Evolutionary conservation across 2,113 vertebrate species (phyloP), one percentile per base, ranked within the genome.

Genomic region (Campylorhamphus procurvoides): DNA sequence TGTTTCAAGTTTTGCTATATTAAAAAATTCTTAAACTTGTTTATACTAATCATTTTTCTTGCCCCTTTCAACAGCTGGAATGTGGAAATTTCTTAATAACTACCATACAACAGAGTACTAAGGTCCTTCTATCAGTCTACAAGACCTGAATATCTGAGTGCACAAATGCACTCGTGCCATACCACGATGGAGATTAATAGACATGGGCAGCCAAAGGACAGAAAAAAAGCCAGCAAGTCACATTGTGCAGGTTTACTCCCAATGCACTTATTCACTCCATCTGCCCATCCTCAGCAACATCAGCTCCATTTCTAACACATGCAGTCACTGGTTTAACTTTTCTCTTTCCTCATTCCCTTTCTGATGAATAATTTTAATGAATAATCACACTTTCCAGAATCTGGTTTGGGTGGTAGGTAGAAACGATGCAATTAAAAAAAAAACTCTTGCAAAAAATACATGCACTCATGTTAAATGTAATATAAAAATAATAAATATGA

Each of bases 131-230:
- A 3, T 35, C 22, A 80, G 31, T 25, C 8, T 14, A 29, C 28
- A 35, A 69, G 17, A 84, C 72, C 7, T 46, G 15, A 76, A 14
- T 46, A 58, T 22, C 28, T 58, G 31, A 42, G 12, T 5, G 2
- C 15, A 40, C 9, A 79, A 47, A 18, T 7, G 3, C 39, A 39
- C 12, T 31, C 0, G 0, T 39, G 12, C 18, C 20, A 39, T 19
- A 49, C 2, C 14, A 10, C 5, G 39, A 3, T 8, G 39, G 12
- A 59, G 18, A 4, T 86, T 50, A 27, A n/a, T 72, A 56, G 25
- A 63, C 2, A 29, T 4, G 2, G 63, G 42, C 8, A 77, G 7
- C 2, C 52, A 35, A 46, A 77, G 31, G 11, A 62, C 13, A 63
- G 37, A 50, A 78, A 75, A 40, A 55, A 63, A 1, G 0, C 2